Base-by-base conservation (phyloP, 2,888 invertebrate species). In the Dugesia japonica region DNA sequence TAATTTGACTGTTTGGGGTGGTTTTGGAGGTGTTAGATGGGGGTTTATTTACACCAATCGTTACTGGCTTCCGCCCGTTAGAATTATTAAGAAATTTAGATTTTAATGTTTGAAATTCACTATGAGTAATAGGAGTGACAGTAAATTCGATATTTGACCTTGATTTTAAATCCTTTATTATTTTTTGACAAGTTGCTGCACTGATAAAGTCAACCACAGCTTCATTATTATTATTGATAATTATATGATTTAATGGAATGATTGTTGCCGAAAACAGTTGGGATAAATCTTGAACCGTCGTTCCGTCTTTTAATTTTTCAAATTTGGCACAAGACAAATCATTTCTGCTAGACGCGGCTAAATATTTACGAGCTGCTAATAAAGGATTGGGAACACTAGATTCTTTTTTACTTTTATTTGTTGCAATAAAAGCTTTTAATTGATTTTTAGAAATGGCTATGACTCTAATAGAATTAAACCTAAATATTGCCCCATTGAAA, bases 381-480 rank as follows among this genome's bases (percentile, higher is more conserved):
- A 56, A n/a, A 56, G 56, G 20, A 20, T 56, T n/a, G 4, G 56
- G 20, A 23, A n/a, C 17, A n/a, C 23, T 56, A n/a, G 20, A 20
- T 56, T 56, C 56, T 7, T 7, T n/a, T 56, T n/a, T 56, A 56
- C 9, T n/a, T 56, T 23, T 56, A 4, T 7, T n/a, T 4, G 56
- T n/a, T 4, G 23, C n/a, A 20, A 56, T 1, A 56, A 13, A 56
- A 4, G n/a, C 4, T 13, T 4, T 56, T 56, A 56, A 56, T n/a
- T 56, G 56, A 56, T 13, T n/a, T 23, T 56, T 56, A 4, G 56
- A 56, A 56, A 56, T 56, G 1, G 56, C 20, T 13, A n/a, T 56
- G 7, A 56, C 56, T 56, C n/a, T n/a, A 56, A 56, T 56, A n/a
- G 56, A 56, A n/a, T 56, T 56, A n/a, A 56, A 56, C n/a, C 56